Evolutionary conservation across 2,888 invertebrate genomes (phyloP), one percentile per base, ranked within the genome.

Genomic region (Allophyes oxyacanthae): DNA sequence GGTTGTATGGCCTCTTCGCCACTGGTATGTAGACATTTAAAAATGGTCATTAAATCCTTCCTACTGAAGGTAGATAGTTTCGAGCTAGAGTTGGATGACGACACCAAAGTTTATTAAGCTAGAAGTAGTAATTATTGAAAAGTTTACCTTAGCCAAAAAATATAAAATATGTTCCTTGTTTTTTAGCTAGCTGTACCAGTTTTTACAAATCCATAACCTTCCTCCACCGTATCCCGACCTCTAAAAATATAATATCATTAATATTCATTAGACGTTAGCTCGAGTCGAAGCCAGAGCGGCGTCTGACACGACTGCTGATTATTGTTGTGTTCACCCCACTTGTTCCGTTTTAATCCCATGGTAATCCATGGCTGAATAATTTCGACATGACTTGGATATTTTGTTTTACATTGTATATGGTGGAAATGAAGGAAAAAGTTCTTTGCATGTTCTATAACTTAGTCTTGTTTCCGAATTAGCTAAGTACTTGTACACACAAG

Each of bases 171-270:
- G 4, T 1, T n/a, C 8, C n/a, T n/a, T 13, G 11, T 7, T 7
- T 15, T 10, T 20, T 1, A 1, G 1, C 9, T 20, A 15, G 10
- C 5, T 14, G 6, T 3, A 7, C 30, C 10, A 30, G n/a, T 11
- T 43, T 7, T 15, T 1, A 49, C 4, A 14, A n/a, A 2, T 8
- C 0, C 10, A 13, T 15, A 11, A 9, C 20, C 69, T 70, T 8
- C 13, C n/a, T 9, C 25, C 6, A 49, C 40, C 32, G 4, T 54
- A 15, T 33, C 2, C 54, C 13, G 41, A 46, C 55, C 55, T 59
- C 44, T 43, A 62, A 38, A 61, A 75, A 75, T 72, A 75, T 72
- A 63, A 72, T 69, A 59, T 65, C 76, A 78, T 76, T 78, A 76
- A 70, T 76, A 78, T 76, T 76, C 75, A 76, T 75, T 67, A 67